Base-by-base conservation (phyloP, 2,888 invertebrate genomes). In the Spilarctia lutea region DNA sequence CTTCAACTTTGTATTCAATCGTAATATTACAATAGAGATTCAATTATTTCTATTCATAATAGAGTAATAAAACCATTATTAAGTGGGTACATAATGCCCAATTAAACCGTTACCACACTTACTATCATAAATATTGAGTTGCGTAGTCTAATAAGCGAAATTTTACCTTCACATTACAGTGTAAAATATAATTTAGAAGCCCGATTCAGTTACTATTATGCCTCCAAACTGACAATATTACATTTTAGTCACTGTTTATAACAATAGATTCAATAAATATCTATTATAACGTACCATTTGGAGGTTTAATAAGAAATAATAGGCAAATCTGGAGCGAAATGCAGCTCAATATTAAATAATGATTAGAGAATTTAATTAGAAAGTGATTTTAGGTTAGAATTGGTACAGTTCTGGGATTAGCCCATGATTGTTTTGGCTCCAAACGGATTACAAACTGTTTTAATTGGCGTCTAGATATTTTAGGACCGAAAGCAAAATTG, bases 231-330 rank as follows among this genome's bases (percentile, higher is more conserved):
- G 35, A 73, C 71, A 68, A 48, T 79, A 85, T 85, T 86, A 82
- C 79, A 85, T 72, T 85, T 81, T 78, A 79, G 83, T 78, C 76
- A 79, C 78, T 83, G 81, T 85, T 85, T 86, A 83, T 83, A 78
- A 77, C 79, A 73, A 79, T 81, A 74, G 79, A 76, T 71, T 35
- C 76, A 78, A 79, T 86, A 83, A 86, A 86, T 85, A 83, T 83
- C 73, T 76, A 76, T 82, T 75, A 79, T 77, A 78, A 79, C 74
- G 68, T 79, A 45, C 73, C 67, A 45, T 45, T 78, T 74, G 76
- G 66, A 52, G 70, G 42, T 83, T 84, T 83, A 85, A 81, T 84
- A 84, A 80, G 80, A 83, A 82, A 83, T 75, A 75, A 78, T 78
- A 70, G 75, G 63, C 67, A 42, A 77, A 76, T 78, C 48, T 79